phyloP scores from a whole-genome alignment of 35 echinoderm and acorn worm genomes.

The Hemicentrotus pulcherrimus region DNA sequence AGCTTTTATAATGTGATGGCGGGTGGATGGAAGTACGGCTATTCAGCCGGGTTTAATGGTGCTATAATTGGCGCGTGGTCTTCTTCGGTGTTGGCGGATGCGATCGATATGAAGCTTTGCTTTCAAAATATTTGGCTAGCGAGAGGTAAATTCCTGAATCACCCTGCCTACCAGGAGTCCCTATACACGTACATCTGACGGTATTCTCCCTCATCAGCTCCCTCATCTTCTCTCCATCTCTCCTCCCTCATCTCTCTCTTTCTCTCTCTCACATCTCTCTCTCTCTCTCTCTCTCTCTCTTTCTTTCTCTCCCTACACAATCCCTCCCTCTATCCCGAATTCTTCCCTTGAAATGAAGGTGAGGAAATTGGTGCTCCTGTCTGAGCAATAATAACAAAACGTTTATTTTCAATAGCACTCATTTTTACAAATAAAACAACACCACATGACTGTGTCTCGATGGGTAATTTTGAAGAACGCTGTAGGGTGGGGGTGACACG shows the following conservation, averaged over 20 bases:
- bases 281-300: no score
- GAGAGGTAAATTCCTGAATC: slow-evolving; percentile 2
- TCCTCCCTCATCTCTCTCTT: no score
- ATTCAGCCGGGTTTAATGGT: slow-evolving; percentile 16
- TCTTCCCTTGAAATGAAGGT: neutral
- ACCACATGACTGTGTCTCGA: neutral
- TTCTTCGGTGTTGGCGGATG: neutral
- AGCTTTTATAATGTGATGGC: neutral
- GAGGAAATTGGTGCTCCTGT: neutral
- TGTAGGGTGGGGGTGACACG: neutral
- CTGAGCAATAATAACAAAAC: neutral
- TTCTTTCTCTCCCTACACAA: no score
- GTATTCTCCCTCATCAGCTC: no score
- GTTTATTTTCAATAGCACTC: slow-evolving; percentile 5
- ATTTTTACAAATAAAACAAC: slow-evolving; percentile 20
- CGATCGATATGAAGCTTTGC: slow-evolving; percentile 10
- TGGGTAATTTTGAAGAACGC: neutral
- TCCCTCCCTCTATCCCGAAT: no score
- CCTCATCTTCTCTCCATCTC: no score
- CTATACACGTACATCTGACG: neutral
- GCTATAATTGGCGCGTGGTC: neutral
- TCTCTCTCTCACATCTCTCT: no score
- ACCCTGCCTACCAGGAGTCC: neutral
- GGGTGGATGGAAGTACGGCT: neutral
- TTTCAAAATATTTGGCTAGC: slow-evolving; percentile 13